These are phyloP conservation scores for Ammospiza caudacuta DNA, from an alignment of 2,113 vertebrate species.

Conservation along the genomic window DNA sequence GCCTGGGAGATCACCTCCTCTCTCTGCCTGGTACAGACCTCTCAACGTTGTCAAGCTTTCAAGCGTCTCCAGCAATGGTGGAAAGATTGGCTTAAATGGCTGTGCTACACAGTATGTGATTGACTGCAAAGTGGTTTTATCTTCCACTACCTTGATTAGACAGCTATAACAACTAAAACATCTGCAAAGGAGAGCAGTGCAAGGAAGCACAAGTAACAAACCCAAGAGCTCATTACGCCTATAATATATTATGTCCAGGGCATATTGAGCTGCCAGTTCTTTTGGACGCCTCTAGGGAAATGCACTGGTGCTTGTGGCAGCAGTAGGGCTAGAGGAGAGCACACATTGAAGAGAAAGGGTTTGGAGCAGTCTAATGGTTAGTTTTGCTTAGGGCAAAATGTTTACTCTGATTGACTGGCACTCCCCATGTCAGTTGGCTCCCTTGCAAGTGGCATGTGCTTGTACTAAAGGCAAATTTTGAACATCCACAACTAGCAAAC, in stretches of 20 bases:
- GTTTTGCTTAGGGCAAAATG: neutral
- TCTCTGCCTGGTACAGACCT: neutral
- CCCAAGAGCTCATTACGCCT: neutral
- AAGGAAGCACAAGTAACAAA: neutral
- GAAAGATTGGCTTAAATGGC: neutral
- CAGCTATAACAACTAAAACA: neutral
- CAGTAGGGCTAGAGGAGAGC: neutral
- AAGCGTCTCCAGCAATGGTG: neutral
- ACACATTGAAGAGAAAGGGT: rapidly evolving
- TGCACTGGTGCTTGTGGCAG: neutral
- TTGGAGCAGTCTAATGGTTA: neutral
- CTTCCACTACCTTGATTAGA: neutral
- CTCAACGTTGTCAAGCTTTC: neutral
- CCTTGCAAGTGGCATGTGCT: neutral
- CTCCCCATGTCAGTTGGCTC: neutral
- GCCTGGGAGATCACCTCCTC: neutral
- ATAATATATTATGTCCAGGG: neutral
- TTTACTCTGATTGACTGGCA: neutral
- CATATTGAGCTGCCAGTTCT: neutral
- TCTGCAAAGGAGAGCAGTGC: neutral
- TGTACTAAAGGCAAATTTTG: neutral
- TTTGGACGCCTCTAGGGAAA: neutral
- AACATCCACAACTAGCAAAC: neutral
- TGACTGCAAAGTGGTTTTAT: neutral
- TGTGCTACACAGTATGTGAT: neutral